phyloP scores from a whole-genome alignment of 2,888 invertebrate species.

The Dione juno region DNA sequence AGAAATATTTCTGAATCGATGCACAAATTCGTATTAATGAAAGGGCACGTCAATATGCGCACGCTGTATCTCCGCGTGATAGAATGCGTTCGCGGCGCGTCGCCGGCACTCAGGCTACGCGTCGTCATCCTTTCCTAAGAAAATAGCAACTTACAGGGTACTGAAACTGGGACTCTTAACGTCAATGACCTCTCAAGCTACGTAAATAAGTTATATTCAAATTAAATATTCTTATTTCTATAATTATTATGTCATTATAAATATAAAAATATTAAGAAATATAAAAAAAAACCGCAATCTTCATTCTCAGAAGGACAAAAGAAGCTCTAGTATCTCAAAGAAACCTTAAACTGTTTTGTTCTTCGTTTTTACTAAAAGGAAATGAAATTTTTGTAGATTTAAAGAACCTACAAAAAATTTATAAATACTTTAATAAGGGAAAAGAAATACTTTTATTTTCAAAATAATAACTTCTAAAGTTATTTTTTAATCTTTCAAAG shows the following conservation, averaged over 20 bases:
- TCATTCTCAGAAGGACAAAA: background rate
- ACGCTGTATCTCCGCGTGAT: constrained; percentile 74
- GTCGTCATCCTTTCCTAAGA: constrained; percentile 73
- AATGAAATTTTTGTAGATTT: background rate
- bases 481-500: background rate
- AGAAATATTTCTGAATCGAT: constrained; percentile 52
- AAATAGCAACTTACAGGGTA: constrained; percentile 82
- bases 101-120: constrained; percentile 51
- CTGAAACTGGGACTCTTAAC: constrained; percentile 78
- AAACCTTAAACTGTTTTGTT: background rate
- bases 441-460: no score
- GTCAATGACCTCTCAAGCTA: constrained; percentile 74
- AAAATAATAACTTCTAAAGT: no score
- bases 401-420: no score
- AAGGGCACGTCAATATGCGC: constrained; percentile 75
- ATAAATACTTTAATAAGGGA: background rate
- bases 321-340: background rate
- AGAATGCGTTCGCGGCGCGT: constrained; percentile 71
- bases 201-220: constrained; percentile 62
- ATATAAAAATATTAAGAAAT: background rate
- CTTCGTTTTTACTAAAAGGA: background rate
- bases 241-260: background rate
- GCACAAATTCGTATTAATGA: constrained; percentile 69
- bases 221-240: constrained; percentile 52
- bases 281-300: background rate